Base-by-base conservation (phyloP, 2,113 vertebrate species). In the Tragelaphus imberbis region DNA sequence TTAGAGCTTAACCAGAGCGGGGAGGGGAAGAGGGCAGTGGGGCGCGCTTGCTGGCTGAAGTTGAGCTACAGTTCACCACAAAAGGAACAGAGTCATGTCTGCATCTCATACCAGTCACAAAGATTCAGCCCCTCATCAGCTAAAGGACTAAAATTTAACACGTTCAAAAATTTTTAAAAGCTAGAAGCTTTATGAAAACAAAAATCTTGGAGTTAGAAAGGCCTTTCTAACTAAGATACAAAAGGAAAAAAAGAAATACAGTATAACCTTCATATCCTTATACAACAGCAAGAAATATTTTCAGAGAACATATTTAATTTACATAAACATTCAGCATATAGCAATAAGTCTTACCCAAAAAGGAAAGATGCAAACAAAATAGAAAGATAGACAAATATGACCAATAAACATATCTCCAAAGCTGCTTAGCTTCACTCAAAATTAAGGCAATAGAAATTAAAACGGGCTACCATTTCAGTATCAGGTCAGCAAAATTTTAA, bases 191-290 rank as follows among this genome's bases (percentile, higher is more conserved):
- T 82, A 51, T 55, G 44, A 11, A 44, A 44, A 40, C 36, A 30
- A 95, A 86, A 81, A 51, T 44, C 27, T 25, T 56, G 21, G 25
- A 28, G 3, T 80, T 55, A 33, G 44, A 90, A 97, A 95, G 63
- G 23, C 12, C 27, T 88, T 92, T n/a, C 84, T 59, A 82, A 88
- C 8, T 36, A 85, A 86, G 44, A 81, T 33, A 86, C 16, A 93
- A 63, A 81, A 44, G 82, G 59, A 33, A 87, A 58, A 51, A 59
- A 90, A 56, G 4, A 51, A 44, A 53, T 51, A 63, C 4, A 82
- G 12, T 56, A 95, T 55, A 61, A 88, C 23, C 49, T 87, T 87
- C 65, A 56, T n/a, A 90, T 95, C 47, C 80, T 51, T 56, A 47
- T 51, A 33, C 9, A 79, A 86, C 4, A 71, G 30, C 11, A 59